phyloP scores from a whole-genome alignment of 2,797 vertebrate species.

The Moxostoma hubbsi region DNA sequence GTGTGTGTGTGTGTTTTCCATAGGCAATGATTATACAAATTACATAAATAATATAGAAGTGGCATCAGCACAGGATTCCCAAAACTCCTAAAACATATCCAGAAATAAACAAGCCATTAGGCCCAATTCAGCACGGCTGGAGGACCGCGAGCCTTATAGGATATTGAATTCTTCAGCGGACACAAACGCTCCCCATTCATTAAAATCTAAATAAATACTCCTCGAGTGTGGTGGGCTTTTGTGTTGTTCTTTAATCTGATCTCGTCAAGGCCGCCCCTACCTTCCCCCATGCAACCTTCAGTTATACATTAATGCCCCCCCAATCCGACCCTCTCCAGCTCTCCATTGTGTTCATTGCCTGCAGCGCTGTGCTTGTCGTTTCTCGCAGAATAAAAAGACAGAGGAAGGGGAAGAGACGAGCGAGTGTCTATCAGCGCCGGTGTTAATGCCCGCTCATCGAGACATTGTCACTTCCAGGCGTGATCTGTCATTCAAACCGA shows the following conservation, averaged over 20 bases:
- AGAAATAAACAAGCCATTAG: slow-evolving; percentile 19
- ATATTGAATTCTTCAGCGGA: slow-evolving; percentile 28
- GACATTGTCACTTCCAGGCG: slow-evolving; percentile 32
- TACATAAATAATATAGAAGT: not conserved
- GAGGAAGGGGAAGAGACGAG: slow-evolving; percentile 17
- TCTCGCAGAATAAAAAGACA: slow-evolving; percentile 36
- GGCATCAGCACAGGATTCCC: not conserved
- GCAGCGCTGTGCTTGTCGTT: slow-evolving; percentile 31
- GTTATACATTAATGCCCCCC: slow-evolving; percentile 29
- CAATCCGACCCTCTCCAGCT: slow-evolving; percentile 19
- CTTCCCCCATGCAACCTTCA: slow-evolving; percentile 22
- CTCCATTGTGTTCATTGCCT: slow-evolving; percentile 41
- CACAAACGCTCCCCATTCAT: slow-evolving; percentile 37
- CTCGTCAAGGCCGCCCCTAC: slow-evolving; percentile 42
- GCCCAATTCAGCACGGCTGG: not conserved
- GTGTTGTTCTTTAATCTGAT: slow-evolving; percentile 53
- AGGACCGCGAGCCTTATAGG: not conserved
- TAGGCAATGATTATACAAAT: too few species aligned
- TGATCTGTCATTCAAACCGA: slow-evolving; percentile 37
- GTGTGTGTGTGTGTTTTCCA: too few species aligned
- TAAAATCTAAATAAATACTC: slow-evolving; percentile 53
- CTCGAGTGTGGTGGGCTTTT: slow-evolving; percentile 38
- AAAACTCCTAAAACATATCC: slow-evolving; percentile 7
- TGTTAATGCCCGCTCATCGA: slow-evolving; percentile 41
- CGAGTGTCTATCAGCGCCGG: slow-evolving; percentile 31